phyloP scores from a whole-genome alignment of 2,113 vertebrate genomes.

The Ondatra zibethicus region DNA sequence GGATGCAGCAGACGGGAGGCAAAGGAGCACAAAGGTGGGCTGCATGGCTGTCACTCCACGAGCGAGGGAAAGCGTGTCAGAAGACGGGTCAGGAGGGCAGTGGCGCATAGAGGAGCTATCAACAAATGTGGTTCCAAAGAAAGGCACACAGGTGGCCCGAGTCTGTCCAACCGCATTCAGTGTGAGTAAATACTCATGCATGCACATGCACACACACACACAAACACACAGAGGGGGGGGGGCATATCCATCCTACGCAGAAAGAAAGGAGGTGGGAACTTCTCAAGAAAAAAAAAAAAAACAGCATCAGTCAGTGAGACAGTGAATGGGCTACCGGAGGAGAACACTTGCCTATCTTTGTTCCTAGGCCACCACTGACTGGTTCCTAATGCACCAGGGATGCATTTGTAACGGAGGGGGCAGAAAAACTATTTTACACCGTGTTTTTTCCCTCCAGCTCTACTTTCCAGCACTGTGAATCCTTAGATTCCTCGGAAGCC shows the following conservation, averaged over 20 bases:
- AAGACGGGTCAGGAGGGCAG: not conserved
- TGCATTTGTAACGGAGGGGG: not conserved
- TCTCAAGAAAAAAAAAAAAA: not conserved
- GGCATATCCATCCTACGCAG: too few species aligned
- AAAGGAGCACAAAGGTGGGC: not conserved
- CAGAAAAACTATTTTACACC: not conserved
- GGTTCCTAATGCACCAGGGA: not conserved
- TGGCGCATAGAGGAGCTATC: not conserved
- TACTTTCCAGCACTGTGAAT: not conserved
- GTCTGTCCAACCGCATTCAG: not conserved
- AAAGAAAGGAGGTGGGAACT: not conserved
- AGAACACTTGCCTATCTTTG: not conserved
- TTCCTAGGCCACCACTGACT: not conserved
- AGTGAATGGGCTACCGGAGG: not conserved
- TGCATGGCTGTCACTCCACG: not conserved
- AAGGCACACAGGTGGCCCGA: not conserved
- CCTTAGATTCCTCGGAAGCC: not conserved
- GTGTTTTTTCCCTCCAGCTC: not conserved
- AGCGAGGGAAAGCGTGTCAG: not conserved
- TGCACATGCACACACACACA: too few species aligned
- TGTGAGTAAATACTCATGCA: not conserved
- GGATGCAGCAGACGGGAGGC: not conserved
- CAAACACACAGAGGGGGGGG: not conserved
- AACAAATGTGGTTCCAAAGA: not conserved
- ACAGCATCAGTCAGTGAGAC: not conserved